Evolutionary conservation across 2,888 invertebrate species (phyloP), one percentile per base, ranked within the genome.

Genomic region (Oegoconia quadripuncta): DNA sequence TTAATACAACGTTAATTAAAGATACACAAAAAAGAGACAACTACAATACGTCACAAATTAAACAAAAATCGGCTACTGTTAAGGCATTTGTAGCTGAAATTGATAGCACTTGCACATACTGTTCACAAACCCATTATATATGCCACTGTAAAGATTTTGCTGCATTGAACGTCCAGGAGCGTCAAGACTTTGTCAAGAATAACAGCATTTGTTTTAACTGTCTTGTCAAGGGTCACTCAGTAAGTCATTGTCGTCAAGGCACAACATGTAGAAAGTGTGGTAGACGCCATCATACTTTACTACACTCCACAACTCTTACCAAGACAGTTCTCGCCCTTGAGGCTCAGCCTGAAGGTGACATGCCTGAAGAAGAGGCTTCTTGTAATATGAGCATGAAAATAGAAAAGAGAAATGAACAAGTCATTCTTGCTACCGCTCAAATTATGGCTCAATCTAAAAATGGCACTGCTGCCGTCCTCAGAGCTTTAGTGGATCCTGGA

Each of bases 401-500:
- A 3, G 28, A 3, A 28, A 14, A 6, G 9, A 4, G 5, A 4
- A 14, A 28, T 13, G 3, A 8, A 28, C 28, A 28, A 28, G 25
- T 25, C 3, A n/a, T 25, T 8, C n/a, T 25, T 3, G 25, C 25
- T 8, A 25, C 25, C n/a, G 25, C 25, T 25, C 25, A 8, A n/a
- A n/a, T 25, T 8, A 11, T 3, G 7, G n/a, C 3, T n/a, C 5
- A 25, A 25, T 7, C 5, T 8, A 25, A n/a, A 25, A 25, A 4
- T 25, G 25, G 25, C n/a, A 25, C 7, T 25, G 3, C n/a, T 4
- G 3, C 4, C 4, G 4, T 13, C 25, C 18, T 48, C 5, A 35
- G 53, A 39, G 49, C 46, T 26, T 36, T 53, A 12, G 16, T 48
- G 13, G 52, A 50, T 39, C 53, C 35, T 12, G 52, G 50, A 8